A percentile compares a stretch with the other conserved stretches of the same genome.
Conservation (phyloP, 2,888 invertebrate species). For the Torymus tubicola region DNA sequence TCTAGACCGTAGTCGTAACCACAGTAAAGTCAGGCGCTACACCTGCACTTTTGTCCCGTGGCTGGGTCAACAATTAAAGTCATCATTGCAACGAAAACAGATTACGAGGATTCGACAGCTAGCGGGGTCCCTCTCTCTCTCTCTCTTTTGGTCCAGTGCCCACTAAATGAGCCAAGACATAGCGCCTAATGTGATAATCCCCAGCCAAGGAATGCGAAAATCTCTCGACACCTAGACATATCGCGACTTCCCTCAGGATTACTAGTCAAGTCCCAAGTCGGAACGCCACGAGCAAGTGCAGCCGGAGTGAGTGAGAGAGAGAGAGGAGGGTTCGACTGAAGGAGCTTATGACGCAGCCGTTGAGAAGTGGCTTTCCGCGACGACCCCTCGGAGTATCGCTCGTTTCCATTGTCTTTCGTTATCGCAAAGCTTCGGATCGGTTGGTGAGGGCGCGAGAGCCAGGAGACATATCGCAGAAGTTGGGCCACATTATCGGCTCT, state of each 20-base stretch:
- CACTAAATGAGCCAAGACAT: neutral
- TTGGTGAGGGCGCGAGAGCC: slow-evolving; percentile 19
- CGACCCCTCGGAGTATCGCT: slow-evolving; percentile 19
- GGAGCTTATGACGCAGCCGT: slow-evolving; percentile 35
- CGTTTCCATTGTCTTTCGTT: slow-evolving; percentile 17
- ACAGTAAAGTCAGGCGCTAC: no score
- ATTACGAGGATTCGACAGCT: slow-evolving; percentile 56
- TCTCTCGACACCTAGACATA: slow-evolving; percentile 32
- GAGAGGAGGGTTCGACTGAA: slow-evolving; percentile 9
- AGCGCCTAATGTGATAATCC: slow-evolving; percentile 29
- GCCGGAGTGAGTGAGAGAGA: no score
- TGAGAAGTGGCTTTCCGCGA: slow-evolving; percentile 23
- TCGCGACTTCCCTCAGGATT: slow-evolving; percentile 7
- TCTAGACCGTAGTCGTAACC: no score
- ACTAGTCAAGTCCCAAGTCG: neutral
- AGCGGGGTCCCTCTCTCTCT: neutral
- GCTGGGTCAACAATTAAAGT: slow-evolving; percentile 69
- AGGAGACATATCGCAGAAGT: no score
- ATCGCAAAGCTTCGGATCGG: slow-evolving; percentile 26
- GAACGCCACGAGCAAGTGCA: slow-evolving; percentile 11
- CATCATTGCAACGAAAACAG: slow-evolving; percentile 70
- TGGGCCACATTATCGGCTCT: slow-evolving; percentile 29
- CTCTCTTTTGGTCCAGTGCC: neutral
- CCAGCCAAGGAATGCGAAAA: slow-evolving; percentile 26
- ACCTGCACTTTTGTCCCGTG: neutral